Evolutionary conservation across 2,888 invertebrate species (phyloP), one percentile per base, ranked within the genome.

Genomic region (Noctua janthe): DNA sequence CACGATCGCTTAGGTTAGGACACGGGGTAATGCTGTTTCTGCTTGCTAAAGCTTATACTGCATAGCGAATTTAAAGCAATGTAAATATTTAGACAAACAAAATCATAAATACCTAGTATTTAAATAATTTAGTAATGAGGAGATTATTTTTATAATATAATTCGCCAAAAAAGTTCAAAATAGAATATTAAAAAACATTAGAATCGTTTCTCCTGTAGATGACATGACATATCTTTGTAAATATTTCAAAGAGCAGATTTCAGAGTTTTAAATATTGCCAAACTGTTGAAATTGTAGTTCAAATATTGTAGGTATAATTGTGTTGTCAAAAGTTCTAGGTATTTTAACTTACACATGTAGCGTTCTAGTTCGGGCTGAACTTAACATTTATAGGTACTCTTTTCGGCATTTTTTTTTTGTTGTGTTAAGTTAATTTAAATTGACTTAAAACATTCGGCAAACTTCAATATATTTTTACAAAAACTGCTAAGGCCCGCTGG

Each of bases 161-260:
- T 80, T 84, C 76, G 80, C 71, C 78, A 87, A 87, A 85, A 87
- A 81, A 79, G 87, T 87, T 89, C 82, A 89, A 87, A 87, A 62
- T 77, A 89, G 70, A 81, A 73, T 71, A 43, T 20, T 51, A 66
- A 78, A 81, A 81, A 78, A 66, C 5, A 0, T 29, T 73, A 64
- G 47, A 76, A 43, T 54, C 8, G 35, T 76, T 78, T 73, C 4
- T 49, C 10, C 29, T 23, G 11, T 76, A 64, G 47, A 17, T 35
- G 17, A 67, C 11, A 51, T 62, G 13, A 71, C 47, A 54, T 59
- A 54, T 80, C 29, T 66, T 74, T 78, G 67, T 78, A 79, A 75
- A 75, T 71, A 76, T 71, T 59, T 76, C 66, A 23, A 10, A 17
- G 20, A 66, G 6, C 15, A 73, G 13, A 62, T 59, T 73, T 75